A percentile compares a stretch with the other conserved stretches of the same genome.
Conservation (phyloP, 2,113 vertebrate genomes). For the Abramis brama region DNA sequence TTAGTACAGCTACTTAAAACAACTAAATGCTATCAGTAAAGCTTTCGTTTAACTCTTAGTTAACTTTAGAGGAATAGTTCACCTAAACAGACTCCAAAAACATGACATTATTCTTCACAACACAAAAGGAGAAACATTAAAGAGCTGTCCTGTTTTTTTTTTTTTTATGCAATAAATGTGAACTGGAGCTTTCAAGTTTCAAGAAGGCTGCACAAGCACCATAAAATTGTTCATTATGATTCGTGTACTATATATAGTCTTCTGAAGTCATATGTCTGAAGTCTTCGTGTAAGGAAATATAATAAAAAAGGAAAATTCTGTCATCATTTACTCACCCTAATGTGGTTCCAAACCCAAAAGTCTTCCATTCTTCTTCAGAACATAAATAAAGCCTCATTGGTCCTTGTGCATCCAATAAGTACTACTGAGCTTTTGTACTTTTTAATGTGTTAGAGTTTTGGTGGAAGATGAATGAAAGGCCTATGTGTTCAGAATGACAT, state of each 20-base stretch:
- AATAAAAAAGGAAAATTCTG: not conserved
- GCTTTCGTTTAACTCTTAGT: not conserved
- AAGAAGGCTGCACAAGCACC: not conserved
- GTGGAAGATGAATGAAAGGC: too few relatives aligned
- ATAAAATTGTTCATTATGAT: not conserved
- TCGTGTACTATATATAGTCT: not conserved
- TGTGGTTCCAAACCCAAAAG: not conserved
- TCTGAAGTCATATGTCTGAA: not conserved
- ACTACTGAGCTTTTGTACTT: too few relatives aligned
- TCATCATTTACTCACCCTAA: not conserved
- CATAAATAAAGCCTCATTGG: not conserved
- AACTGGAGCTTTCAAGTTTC: not conserved
- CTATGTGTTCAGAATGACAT: too few relatives aligned
- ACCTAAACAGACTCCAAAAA: not conserved
- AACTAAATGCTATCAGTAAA: not conserved
- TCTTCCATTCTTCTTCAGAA: not conserved
- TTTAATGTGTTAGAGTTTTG: too few relatives aligned
- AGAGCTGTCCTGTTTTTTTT: not conserved
- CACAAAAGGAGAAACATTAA: not conserved
- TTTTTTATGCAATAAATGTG: not conserved
- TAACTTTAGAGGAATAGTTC: not conserved
- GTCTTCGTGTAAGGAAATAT: not conserved
- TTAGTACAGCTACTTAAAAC: not conserved
- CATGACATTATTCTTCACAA: not conserved
- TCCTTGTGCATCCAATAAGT: not conserved